Conservation (phyloP, 2,113 vertebrate species). For the Ptychochromis oligacanthus region DNA sequence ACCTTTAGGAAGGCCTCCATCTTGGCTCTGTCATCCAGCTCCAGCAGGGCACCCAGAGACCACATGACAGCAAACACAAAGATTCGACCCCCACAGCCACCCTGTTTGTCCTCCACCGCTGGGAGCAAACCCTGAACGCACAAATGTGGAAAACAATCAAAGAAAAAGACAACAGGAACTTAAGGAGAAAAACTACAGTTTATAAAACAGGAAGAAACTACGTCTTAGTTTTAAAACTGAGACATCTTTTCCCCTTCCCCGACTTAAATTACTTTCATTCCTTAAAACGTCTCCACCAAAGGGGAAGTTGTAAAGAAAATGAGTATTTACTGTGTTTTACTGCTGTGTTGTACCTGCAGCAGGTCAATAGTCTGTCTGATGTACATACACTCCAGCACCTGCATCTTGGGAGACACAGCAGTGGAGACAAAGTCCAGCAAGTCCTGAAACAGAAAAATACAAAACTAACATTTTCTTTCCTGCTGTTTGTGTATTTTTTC, state of each 20-base stretch:
- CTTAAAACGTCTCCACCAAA: neutral
- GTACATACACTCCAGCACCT: slow-evolving; percentile 86
- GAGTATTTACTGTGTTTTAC: neutral
- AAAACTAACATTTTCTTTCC: accelerated
- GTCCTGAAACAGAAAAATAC: slow-evolving; percentile 67
- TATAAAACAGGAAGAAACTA: neutral
- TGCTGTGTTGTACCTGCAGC: slow-evolving; percentile 76
- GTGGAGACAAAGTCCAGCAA: slow-evolving; percentile 84
- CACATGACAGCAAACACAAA: slow-evolving; percentile 87
- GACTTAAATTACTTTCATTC: neutral
- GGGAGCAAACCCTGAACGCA: slow-evolving; percentile 81
- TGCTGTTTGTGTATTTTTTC: neutral
- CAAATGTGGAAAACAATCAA: accelerated
- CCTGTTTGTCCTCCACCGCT: slow-evolving; percentile 74
- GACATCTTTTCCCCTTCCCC: too few species aligned
- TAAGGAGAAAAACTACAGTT: neutral
- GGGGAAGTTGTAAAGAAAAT: neutral
- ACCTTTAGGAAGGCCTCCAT: slow-evolving; percentile 84
- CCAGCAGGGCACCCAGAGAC: slow-evolving; percentile 85
- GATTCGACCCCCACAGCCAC: slow-evolving; percentile 67
- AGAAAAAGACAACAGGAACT: neutral
- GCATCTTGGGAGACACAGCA: slow-evolving; percentile 84
- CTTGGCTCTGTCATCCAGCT: slow-evolving; percentile 83
- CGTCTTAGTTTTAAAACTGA: too few species aligned
- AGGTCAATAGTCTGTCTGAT: slow-evolving; percentile 88